A percentile compares a stretch with the other conserved stretches of the same genome.
Conservation (phyloP, 30 jellyfish, hydroid and myxozoan genomes). For the Sanderia malayensis region DNA sequence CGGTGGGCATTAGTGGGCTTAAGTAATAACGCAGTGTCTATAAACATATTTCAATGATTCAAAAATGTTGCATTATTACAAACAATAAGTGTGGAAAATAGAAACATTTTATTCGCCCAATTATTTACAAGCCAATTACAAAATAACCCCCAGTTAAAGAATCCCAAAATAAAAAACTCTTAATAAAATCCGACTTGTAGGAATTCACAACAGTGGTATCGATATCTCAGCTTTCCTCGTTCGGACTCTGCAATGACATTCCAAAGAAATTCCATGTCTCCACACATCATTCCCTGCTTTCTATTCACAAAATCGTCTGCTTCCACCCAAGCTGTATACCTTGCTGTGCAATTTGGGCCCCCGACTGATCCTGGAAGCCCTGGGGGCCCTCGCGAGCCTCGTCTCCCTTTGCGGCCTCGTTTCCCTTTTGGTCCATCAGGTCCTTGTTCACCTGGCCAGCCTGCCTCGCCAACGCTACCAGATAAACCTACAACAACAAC, state of each 20-base stretch:
- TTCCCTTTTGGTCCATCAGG: slow-evolving; percentile 28
- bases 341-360: slow-evolving; percentile 66
- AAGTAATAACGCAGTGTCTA: too few relatives aligned
- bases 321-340: slow-evolving; percentile 61
- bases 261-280: slow-evolving; percentile 66
- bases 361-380: slow-evolving; percentile 70
- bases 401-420: slow-evolving; percentile 44
- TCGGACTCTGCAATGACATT: slow-evolving; percentile 62
- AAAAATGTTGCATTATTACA: too few relatives aligned
- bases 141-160: too few relatives aligned
- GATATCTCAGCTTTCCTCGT: slow-evolving; percentile 28
- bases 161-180: too few relatives aligned
- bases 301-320: slow-evolving; percentile 37
- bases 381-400: slow-evolving; percentile 71
- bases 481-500: too few relatives aligned
- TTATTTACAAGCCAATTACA: too few relatives aligned
- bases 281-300: slow-evolving; percentile 74
- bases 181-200: slow-evolving; percentile 49
- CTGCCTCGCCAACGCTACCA: slow-evolving; percentile 34
- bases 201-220: slow-evolving; percentile 60
- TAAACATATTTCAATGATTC: too few relatives aligned
- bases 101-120: too few relatives aligned
- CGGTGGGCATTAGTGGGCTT: too few relatives aligned
- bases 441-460: slow-evolving; percentile 46
- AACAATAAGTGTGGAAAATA: too few relatives aligned